A percentile compares a stretch with the other conserved stretches of the same genome.
Evolutionary conservation across 1,140 invertebrate genomes (phyloP).

Genomic region (Trinorchestia longiramus): DNA sequence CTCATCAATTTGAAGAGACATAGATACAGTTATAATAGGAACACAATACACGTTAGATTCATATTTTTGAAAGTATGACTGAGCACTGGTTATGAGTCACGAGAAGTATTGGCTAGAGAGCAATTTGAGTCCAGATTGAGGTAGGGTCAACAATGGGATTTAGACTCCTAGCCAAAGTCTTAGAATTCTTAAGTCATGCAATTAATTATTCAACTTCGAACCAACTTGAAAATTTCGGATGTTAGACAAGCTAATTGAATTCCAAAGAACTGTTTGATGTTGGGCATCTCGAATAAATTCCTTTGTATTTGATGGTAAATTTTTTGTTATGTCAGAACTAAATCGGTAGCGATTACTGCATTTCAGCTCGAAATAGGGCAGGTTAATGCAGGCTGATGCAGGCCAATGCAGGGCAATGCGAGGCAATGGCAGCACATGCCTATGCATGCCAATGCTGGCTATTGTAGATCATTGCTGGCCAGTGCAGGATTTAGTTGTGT

Average conservation of each 20-base stretch:
- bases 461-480: neutral
- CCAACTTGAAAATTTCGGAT: neutral
- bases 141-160: neutral
- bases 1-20: neutral
- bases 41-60: neutral
- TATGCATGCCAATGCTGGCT: neutral
- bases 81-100: too few species aligned
- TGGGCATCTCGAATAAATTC: neutral
- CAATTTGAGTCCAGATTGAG: too few species aligned
- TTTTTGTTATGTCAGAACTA: neutral
- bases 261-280: neutral
- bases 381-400: neutral
- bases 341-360: neutral
- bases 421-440: neutral
- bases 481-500: neutral
- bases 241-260: constrained; percentile 1
- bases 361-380: neutral
- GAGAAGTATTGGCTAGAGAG: neutral
- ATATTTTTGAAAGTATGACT: too few species aligned
- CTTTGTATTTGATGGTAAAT: neutral
- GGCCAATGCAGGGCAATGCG: neutral
- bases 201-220: neutral
- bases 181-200: neutral
- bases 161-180: neutral
- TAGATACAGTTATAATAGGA: neutral